phyloP scores from a whole-genome alignment of 2,888 invertebrate species.

The Mycalesis mineus region DNA sequence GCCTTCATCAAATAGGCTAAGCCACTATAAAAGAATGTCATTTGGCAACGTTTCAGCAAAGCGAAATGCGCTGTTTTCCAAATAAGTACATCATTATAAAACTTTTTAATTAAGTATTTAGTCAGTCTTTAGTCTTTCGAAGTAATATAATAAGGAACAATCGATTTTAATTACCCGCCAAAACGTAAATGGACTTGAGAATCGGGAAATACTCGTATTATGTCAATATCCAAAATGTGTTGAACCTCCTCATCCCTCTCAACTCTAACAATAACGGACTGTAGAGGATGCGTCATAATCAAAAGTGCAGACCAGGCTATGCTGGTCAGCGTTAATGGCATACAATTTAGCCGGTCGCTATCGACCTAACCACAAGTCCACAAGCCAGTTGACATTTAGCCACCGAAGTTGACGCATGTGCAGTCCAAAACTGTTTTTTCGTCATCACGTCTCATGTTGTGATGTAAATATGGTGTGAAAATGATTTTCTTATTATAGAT shows the following conservation, averaged over 20 bases:
- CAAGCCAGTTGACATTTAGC: constrained; percentile 24
- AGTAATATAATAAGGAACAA: not conserved
- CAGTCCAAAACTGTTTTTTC: not conserved
- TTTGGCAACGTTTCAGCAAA: too few relatives aligned
- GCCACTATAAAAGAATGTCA: too few relatives aligned
- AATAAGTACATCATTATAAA: too few relatives aligned
- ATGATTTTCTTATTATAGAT: constrained; percentile 8
- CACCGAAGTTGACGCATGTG: constrained; percentile 22
- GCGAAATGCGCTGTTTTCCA: too few relatives aligned
- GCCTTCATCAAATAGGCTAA: too few relatives aligned
- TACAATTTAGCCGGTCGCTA: constrained; percentile 15
- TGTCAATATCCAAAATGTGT: not conserved
- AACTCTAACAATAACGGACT: not conserved
- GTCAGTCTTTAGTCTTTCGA: not conserved
- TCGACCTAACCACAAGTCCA: not conserved
- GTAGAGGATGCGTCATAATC: constrained; percentile 11
- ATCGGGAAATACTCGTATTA: constrained; percentile 4
- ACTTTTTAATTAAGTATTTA: constrained; percentile 1
- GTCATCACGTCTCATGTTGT: not conserved
- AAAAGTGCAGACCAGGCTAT: constrained; percentile 16
- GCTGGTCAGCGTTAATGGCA: constrained; percentile 17
- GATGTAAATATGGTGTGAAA: constrained; percentile 10
- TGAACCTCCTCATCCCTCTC: constrained; percentile 1
- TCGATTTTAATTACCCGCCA: constrained; percentile 5
- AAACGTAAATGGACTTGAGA: not conserved